Evolutionary conservation across 2,113 vertebrate genomes (phyloP), one percentile per base, ranked within the genome.

Genomic region (Turnix velox): DNA sequence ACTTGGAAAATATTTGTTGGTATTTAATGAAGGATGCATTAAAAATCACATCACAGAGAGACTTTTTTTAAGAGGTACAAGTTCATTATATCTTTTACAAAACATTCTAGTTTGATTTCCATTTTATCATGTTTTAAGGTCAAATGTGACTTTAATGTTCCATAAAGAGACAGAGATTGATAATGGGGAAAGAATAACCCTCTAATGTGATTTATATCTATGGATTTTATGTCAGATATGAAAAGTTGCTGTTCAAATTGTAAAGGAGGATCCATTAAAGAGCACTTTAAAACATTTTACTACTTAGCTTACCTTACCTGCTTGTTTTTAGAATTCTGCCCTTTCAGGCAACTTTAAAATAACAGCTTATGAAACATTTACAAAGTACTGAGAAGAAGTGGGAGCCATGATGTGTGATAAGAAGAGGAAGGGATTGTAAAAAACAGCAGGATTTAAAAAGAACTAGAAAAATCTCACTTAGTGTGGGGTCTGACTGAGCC

Each of bases 221-320:
- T 99, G 97, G 99, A 99, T 99, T 99, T 99, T 98, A 98, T 99
- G 99, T 99, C 99, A 98, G 97, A 98, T 98, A 98, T 99, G 98
- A 99, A 98, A 98, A 99, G 98, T 99, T 98, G 97, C 97, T 94
- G 95, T 97, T 98, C 97, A 98, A 98, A 99, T 99, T 98, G 98
- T 98, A 98, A 98, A 98, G 98, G 98, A 98, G 97, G 98, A 98
- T 97, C 98, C 98, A 99, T 99, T 99, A 99, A 98, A 97, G 98
- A 98, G 96, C 95, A 97, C 97, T 99, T 98, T 97, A 95, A 97
- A 96, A 97, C 97, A 96, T 97, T 97, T 98, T 98, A 97, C 96
- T 97, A 82, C 96, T 97, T 98, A 98, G 92, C 95, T 97, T 98
- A 98, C 97, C 95, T 97, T 94, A 94, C 93, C 97, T 91, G 73